Conservation (phyloP, 2,113 vertebrate species). For the Rhegmatorhina hoffmannsi region DNA sequence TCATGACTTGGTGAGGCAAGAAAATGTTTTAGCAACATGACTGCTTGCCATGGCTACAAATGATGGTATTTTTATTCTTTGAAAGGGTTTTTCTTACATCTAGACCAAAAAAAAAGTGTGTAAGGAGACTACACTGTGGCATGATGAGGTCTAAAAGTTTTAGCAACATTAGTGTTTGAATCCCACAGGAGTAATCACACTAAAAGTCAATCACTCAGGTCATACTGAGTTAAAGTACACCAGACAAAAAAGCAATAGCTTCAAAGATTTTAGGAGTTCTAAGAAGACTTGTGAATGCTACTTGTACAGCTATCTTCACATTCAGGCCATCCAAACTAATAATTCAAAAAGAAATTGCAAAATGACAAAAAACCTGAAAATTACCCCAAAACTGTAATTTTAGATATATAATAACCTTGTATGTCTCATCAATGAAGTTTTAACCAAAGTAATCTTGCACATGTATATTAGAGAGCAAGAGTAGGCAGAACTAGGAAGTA, state of each 20-base stretch:
- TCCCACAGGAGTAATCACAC: background rate
- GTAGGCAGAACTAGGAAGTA: background rate
- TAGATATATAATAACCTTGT: background rate
- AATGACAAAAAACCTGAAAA: background rate
- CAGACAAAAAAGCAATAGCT: background rate
- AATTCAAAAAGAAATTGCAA: background rate
- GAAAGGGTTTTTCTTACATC: slow-evolving; percentile 10
- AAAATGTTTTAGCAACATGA: slow-evolving; percentile 35
- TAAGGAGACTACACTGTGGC: background rate
- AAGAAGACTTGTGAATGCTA: background rate
- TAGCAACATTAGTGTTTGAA: background rate
- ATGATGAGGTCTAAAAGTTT: background rate
- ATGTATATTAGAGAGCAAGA: background rate
- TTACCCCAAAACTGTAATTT: background rate
- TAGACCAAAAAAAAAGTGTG: slow-evolving; percentile 4
- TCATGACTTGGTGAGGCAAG: slow-evolving; percentile 14
- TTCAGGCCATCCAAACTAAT: background rate
- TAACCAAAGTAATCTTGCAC: background rate
- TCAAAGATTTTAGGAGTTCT: background rate
- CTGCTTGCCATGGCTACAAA: background rate
- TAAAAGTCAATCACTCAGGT: background rate
- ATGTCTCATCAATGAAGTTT: background rate
- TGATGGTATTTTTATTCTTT: slow-evolving; percentile 40
- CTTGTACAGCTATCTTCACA: background rate
- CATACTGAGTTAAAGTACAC: background rate